Base-by-base conservation (phyloP, 2,797 vertebrate genomes). In the Brotula barbata region DNA sequence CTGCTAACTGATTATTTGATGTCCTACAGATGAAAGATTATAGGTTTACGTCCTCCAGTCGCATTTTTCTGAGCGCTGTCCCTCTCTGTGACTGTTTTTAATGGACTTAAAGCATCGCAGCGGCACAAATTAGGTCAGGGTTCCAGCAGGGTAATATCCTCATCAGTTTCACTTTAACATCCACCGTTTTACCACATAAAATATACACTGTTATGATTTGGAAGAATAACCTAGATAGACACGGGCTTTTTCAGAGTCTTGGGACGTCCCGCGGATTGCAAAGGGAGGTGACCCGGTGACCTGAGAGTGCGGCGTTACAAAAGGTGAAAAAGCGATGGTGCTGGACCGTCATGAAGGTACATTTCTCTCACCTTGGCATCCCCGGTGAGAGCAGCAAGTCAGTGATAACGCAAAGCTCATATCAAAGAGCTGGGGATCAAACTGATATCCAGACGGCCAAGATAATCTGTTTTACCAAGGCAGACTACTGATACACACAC, bases 341-440 rank as follows among this genome's bases (percentile, higher is more conserved):
- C n/a, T 58, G 53, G 53, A 64, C 49, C 57, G 60, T 66, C 39
- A 61, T 59, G 54, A 65, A 65, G 58, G 43, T 12, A 40, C 44
- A 3, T 47, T 20, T 34, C 22, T 36, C 47, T 47, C 25, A 25
- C 52, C 21, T 40, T 58, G 60, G 57, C 61, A 48, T 69, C 67
- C 76, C 40, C 73, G 73, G 71, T 57, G 75, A 75, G 78, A 16
- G 45, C 43, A 56, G 42, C 54, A 49, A 47, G 61, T 44, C 56
- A 62, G 54, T 16, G 59, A 86, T 76, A 85, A 80, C 63, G 58
- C 61, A 64, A 60, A 82, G 67, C 74, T 79, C 67, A 80, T 71
- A 83, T 85, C 80, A 82, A 50, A 83, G 70, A 76, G 73, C 22
- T 51, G 42, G 58, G 57, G 75, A 85, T 86, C 75, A 88, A 81